phyloP scores from a whole-genome alignment of 2,888 invertebrate genomes.

The Desoria tigrina region DNA sequence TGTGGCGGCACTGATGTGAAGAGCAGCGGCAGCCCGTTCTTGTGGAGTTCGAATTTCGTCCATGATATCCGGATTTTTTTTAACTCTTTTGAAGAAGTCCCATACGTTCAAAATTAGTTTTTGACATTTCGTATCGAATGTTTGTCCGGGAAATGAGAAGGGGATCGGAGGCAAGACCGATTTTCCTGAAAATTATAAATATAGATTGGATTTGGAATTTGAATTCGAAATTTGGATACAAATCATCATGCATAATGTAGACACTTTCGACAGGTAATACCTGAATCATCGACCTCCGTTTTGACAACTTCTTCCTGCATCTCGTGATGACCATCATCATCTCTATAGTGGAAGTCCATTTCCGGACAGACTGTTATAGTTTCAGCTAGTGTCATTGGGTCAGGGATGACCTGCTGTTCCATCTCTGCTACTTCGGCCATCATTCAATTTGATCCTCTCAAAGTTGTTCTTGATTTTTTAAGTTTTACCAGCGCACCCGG shows the following conservation, averaged over 20 bases:
- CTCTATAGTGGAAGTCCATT: no score
- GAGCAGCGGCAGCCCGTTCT: slow-evolving; percentile 47
- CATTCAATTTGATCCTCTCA: background rate
- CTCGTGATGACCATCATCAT: no score
- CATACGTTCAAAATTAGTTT: slow-evolving; percentile 52
- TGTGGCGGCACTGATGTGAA: slow-evolving; percentile 48
- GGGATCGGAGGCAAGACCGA: slow-evolving; percentile 38
- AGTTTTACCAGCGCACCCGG: no score
- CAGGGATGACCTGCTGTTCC: background rate
- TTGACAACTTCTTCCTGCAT: background rate
- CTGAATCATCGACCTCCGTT: slow-evolving; percentile 5
- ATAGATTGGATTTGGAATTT: no score
- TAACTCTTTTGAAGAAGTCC: slow-evolving; percentile 50
- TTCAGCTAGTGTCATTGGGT: background rate
- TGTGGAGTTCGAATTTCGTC: slow-evolving; percentile 47
- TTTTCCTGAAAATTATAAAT: no score
- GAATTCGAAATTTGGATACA: no score
- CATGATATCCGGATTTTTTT: slow-evolving; percentile 46
- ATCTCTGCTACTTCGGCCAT: background rate
- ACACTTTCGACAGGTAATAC: no score
- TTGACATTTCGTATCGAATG: slow-evolving; percentile 50
- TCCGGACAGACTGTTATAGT: slow-evolving; percentile 7
- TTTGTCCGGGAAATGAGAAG: slow-evolving; percentile 51
- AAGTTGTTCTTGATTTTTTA: background rate
- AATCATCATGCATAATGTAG: no score